These are phyloP conservation scores for Cacoxenus indagator DNA, from an alignment of 2,888 invertebrate species.

Conservation along the genomic window DNA sequence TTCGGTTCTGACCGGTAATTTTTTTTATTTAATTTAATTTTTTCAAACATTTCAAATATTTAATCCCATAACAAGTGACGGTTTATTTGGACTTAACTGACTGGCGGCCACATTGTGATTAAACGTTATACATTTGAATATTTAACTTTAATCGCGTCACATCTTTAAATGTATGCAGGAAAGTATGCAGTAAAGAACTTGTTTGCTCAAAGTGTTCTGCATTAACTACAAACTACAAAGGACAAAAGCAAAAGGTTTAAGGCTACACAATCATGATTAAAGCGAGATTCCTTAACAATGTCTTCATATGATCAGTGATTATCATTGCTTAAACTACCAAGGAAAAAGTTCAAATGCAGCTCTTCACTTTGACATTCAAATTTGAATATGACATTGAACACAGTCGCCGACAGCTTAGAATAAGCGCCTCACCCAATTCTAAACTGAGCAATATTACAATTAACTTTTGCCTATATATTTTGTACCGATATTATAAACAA, in stretches of 20 bases:
- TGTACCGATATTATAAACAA: conserved; percentile 16
- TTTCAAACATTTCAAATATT: conserved; percentile 1
- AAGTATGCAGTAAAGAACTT: neutral
- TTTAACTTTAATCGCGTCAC: neutral
- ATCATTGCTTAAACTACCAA: too few relatives aligned
- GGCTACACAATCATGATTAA: conserved; percentile 28
- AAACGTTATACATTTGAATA: conserved; percentile 30
- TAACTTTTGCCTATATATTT: conserved; percentile 58
- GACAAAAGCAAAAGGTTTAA: neutral
- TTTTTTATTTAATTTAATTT: too few relatives aligned
- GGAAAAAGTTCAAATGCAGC: conserved; percentile 30
- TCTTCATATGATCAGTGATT: conserved; percentile 27
- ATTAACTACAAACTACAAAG: neutral
- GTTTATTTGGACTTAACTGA: conserved; percentile 41
- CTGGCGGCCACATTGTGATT: conserved; percentile 39
- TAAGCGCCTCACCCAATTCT: neutral
- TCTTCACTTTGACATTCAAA: conserved; percentile 54
- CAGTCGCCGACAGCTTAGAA: neutral
- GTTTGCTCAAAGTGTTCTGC: neutral
- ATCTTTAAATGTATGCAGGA: neutral
- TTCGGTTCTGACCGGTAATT: neutral
- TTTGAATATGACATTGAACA: neutral
- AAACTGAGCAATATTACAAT: conserved; percentile 32
- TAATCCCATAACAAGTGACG: conserved; percentile 22
- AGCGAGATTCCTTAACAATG: neutral